These are phyloP conservation scores for Ceratothoa steindachneri DNA, from an alignment of 2,888 invertebrate genomes.

Conservation along the genomic window DNA sequence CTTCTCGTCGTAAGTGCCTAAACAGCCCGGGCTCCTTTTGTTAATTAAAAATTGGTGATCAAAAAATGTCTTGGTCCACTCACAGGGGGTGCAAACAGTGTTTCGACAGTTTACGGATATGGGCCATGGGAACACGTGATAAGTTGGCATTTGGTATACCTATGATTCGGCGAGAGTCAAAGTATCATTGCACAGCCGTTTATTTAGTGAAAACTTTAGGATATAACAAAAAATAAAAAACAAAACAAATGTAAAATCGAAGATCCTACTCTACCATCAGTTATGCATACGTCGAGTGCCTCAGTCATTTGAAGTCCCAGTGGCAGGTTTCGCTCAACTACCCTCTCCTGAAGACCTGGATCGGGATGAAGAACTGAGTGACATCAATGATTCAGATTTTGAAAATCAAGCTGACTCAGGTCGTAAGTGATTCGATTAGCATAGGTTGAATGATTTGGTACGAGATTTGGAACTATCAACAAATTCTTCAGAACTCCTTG, in stretches of 20 bases:
- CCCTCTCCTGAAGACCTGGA: neutral
- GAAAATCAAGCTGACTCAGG: neutral
- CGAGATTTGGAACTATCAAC: too few relatives aligned
- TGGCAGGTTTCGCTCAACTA: slow-evolving; percentile 32
- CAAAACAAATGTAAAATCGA: slow-evolving; percentile 34
- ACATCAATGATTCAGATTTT: slow-evolving; percentile 23
- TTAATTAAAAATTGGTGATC: too few relatives aligned
- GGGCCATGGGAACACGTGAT: too few relatives aligned
- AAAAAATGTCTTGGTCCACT: too few relatives aligned
- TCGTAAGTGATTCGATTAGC: slow-evolving; percentile 12
- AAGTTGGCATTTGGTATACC: too few relatives aligned
- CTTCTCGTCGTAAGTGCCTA: too few relatives aligned
- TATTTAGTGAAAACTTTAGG: too few relatives aligned
- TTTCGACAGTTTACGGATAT: too few relatives aligned
- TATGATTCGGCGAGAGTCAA: slow-evolving; percentile 48
- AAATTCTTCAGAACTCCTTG: too few relatives aligned
- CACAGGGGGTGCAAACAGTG: slow-evolving; percentile 30
- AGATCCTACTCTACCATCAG: slow-evolving; percentile 40
- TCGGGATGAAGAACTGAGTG: slow-evolving; percentile 16
- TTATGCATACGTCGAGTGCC: slow-evolving; percentile 34
- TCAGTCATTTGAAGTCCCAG: slow-evolving; percentile 30
- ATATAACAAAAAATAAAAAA: slow-evolving; percentile 40
- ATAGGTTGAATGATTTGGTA: slow-evolving; percentile 17
- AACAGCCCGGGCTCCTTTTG: too few relatives aligned
- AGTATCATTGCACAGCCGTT: slow-evolving; percentile 40